A percentile compares a stretch with the other conserved stretches of the same genome.
phyloP scores from a whole-genome alignment of 1,140 invertebrate genomes.

The Sipha flava region DNA sequence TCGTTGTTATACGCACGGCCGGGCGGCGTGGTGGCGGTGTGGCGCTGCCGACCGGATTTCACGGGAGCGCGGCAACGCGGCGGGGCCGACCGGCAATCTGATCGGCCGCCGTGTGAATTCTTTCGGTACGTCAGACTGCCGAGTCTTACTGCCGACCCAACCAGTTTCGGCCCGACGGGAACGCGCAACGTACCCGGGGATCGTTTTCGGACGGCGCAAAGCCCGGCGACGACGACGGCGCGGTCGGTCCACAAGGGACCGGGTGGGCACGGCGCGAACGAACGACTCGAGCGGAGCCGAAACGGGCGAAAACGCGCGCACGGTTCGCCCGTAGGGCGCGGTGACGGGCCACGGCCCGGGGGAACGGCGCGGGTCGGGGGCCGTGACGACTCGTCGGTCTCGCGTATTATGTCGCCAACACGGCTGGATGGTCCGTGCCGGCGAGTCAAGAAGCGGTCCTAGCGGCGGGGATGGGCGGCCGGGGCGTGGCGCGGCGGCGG shows the following conservation, averaged over 20 bases:
- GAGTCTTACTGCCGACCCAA: background rate
- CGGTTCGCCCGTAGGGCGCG: background rate
- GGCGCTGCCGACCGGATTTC: slow-evolving; percentile 31
- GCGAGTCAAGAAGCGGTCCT: slow-evolving; percentile 46
- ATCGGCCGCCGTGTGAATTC: slow-evolving; percentile 24
- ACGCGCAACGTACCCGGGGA: too few species aligned
- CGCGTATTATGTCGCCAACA: slow-evolving; percentile 28
- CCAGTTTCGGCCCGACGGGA: background rate
- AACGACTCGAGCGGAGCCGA: too few species aligned
- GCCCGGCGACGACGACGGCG: background rate
- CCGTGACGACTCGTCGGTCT: slow-evolving; percentile 6
- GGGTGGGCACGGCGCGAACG: too few species aligned
- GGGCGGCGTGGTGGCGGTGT: background rate
- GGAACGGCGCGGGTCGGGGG: background rate
- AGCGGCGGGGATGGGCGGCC: slow-evolving; percentile 42
- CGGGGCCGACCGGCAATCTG: slow-evolving; percentile 26
- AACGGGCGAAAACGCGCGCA: background rate
- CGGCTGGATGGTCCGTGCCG: slow-evolving; percentile 23
- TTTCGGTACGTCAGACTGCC: slow-evolving; percentile 21
- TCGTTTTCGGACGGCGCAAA: background rate
- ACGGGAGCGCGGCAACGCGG: slow-evolving; percentile 30
- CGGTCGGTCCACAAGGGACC: too few species aligned
- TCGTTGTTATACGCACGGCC: background rate
- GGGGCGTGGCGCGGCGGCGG: slow-evolving; percentile 11
- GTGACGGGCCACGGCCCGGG: background rate